Conservation (phyloP, 1,140 invertebrate species). For the Lucilia sericata region DNA sequence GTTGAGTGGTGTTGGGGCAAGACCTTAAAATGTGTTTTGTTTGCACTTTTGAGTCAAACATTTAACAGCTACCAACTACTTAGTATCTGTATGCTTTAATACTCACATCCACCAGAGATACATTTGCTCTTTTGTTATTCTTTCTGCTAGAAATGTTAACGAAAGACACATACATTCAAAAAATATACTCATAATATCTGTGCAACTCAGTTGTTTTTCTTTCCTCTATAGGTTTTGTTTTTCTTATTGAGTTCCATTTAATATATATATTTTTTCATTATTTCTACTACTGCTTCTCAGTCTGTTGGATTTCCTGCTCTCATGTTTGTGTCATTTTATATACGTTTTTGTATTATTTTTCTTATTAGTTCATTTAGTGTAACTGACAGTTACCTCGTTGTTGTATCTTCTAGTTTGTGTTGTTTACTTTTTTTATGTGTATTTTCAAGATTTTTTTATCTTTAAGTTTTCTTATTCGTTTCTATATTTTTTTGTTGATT, state of each 20-base stretch:
- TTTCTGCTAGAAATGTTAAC: conserved; percentile 19
- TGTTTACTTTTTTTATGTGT: conserved; percentile 36
- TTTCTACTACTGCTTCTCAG: neutral
- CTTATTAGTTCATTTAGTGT: conserved; percentile 49
- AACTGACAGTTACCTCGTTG: conserved; percentile 46
- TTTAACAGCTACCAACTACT: neutral
- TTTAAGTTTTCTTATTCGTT: conserved; percentile 21
- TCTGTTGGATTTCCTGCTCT: neutral
- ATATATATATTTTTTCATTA: neutral
- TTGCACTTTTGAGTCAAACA: conserved; percentile 41
- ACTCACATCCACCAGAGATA: conserved; percentile 10
- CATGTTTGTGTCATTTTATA: neutral
- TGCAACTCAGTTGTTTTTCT: neutral
- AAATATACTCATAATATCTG: neutral
- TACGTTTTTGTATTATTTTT: conserved; percentile 19
- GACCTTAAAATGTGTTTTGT: conserved; percentile 57
- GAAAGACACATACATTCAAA: neutral
- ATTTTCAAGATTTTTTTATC: conserved; percentile 31
- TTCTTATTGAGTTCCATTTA: conserved; percentile 45
- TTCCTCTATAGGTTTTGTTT: neutral
- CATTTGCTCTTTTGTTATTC: conserved; percentile 8
- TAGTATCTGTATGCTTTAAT: neutral
- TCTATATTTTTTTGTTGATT: conserved; percentile 21
- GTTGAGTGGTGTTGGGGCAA: conserved; percentile 57
- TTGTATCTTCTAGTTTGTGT: conserved; percentile 40